Percentiles rank a stretch among this genome's conserved stretches.
These are phyloP conservation scores for Xanthorhoe spadicearia DNA, from an alignment of 2,888 invertebrate species.

Conservation along the genomic window DNA sequence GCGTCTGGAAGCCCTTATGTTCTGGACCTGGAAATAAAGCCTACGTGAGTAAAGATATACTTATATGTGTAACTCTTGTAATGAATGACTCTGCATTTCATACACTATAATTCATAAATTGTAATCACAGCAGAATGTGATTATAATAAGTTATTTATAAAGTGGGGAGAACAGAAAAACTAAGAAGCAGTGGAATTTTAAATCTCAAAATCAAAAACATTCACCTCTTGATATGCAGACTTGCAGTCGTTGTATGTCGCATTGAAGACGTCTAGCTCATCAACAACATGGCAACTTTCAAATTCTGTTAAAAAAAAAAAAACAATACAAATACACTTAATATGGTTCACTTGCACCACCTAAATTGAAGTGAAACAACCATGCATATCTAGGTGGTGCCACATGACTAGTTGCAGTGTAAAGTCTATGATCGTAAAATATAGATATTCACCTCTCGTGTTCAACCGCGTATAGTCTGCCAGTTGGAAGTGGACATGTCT, in stretches of 20 bases:
- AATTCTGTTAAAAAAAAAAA: conserved; percentile 61
- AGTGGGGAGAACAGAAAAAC: no score
- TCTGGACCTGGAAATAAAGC: conserved; percentile 60
- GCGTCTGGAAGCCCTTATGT: conserved; percentile 60
- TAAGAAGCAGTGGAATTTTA: not conserved
- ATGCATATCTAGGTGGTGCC: no score
- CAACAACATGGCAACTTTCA: conserved; percentile 60
- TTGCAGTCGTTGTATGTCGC: conserved; percentile 66
- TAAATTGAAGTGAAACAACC: not conserved
- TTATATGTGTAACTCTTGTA: not conserved
- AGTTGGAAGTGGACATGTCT: conserved; percentile 64
- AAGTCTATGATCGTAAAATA: not conserved
- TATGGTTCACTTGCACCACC: no score
- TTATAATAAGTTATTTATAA: no score
- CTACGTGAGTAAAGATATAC: not conserved
- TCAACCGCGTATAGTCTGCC: conserved; percentile 68
- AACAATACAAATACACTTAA: no score
- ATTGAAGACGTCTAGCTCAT: conserved; percentile 58
- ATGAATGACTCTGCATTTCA: not conserved
- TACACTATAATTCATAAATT: no score
- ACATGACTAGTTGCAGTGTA: not conserved
- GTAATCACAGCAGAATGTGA: no score
- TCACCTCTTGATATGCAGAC: conserved; percentile 65
- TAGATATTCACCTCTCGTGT: conserved; percentile 63
- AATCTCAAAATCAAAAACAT: not conserved